A percentile compares a stretch with the other conserved stretches of the same genome.
phyloP scores from a whole-genome alignment of 53 echinoderm and acorn worm species.

The Patiria pectinifera region DNA sequence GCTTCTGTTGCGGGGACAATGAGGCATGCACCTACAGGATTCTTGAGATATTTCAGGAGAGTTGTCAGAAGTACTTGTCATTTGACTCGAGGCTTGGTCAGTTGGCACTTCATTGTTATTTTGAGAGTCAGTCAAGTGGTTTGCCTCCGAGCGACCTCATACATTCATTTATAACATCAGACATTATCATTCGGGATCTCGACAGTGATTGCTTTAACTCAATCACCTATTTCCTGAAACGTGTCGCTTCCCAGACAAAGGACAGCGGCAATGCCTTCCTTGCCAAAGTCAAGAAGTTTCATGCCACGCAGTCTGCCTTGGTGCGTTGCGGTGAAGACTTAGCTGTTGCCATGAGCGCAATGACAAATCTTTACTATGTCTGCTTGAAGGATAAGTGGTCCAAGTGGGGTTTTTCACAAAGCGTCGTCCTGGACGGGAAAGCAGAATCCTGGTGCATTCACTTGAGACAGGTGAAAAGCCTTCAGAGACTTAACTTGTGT shows the following conservation, averaged over 20 bases:
- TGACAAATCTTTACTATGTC: slow-evolving; percentile 3
- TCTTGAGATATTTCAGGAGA: slow-evolving; percentile 1
- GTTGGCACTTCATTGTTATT: not conserved
- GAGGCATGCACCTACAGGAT: slow-evolving; percentile 32
- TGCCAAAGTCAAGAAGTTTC: not conserved
- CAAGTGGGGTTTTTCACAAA: not conserved
- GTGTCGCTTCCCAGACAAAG: not conserved
- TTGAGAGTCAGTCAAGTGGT: not conserved
- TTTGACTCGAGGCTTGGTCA: not conserved
- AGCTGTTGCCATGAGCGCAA: not conserved
- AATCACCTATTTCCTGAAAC: not conserved
- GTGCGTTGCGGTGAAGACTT: not conserved
- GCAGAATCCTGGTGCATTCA: not conserved
- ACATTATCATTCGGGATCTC: not conserved
- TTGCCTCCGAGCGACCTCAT: not conserved
- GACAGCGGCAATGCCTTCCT: not conserved
- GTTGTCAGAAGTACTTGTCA: not conserved
- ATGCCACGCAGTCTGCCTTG: not conserved
- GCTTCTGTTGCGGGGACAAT: not conserved
- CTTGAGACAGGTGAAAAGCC: slow-evolving; percentile 1
- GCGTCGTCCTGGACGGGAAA: not conserved
- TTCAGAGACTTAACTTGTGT: slow-evolving; percentile 7
- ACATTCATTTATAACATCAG: slow-evolving; percentile 9
- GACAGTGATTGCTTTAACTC: slow-evolving; percentile 29
- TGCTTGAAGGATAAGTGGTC: not conserved